A percentile compares a stretch with the other conserved stretches of the same genome.
Conservation (phyloP, 2,113 vertebrate species). For the Athene noctua region DNA sequence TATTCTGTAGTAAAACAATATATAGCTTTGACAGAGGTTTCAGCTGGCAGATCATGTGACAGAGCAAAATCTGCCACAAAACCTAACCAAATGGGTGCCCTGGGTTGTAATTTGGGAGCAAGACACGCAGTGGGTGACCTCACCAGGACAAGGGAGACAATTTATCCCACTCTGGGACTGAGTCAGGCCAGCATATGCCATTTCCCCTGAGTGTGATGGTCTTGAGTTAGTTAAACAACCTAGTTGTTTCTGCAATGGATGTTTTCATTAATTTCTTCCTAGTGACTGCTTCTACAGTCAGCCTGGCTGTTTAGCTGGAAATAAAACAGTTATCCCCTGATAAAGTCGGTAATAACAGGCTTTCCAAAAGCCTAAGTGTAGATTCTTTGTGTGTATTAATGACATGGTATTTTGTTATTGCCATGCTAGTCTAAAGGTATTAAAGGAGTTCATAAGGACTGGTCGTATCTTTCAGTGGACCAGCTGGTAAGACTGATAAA, state of each 20-base stretch:
- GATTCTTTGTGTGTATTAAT: neutral
- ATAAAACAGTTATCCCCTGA: neutral
- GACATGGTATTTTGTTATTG: neutral
- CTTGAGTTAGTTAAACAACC: neutral
- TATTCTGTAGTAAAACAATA: neutral
- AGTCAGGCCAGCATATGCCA: neutral
- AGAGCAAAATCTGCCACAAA: neutral
- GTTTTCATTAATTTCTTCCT: neutral
- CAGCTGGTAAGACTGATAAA: neutral
- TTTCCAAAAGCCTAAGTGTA: neutral
- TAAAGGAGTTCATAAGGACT: neutral
- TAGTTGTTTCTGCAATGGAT: neutral
- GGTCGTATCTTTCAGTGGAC: neutral
- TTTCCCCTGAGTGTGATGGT: neutral
- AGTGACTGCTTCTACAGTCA: neutral
- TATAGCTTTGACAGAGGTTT: neutral
- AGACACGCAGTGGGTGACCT: neutral
- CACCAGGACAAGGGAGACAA: neutral
- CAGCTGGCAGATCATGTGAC: fast-evolving
- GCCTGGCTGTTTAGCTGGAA: neutral
- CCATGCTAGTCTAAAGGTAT: neutral
- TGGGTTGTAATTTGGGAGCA: neutral
- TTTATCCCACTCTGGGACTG: neutral
- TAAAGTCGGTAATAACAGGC: neutral
- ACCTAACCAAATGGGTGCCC: fast-evolving